phyloP scores from a whole-genome alignment of 1,140 invertebrate genomes.

The Daktulosphaira vitifoliae region DNA sequence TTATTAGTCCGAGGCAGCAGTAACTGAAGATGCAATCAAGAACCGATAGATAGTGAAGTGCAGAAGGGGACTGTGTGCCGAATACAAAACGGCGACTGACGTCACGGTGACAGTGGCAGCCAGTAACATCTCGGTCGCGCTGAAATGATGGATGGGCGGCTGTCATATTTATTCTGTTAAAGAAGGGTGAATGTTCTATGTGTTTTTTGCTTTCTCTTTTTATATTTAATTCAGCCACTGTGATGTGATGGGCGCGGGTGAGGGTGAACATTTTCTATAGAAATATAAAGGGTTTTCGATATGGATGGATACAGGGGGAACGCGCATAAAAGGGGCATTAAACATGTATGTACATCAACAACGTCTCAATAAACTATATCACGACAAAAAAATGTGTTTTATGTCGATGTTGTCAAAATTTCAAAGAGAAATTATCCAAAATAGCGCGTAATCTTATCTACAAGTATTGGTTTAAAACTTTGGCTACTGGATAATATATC shows the following conservation, averaged over 20 bases:
- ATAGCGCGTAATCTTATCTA: too few species aligned
- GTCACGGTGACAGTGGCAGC: conserved; percentile 11
- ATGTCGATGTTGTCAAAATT: too few species aligned
- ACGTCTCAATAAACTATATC: conserved; percentile 13
- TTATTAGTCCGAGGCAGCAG: not conserved
- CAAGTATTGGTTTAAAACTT: too few species aligned
- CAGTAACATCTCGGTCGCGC: conserved; percentile 26
- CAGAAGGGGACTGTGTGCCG: conserved; percentile 11
- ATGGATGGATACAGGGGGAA: not conserved
- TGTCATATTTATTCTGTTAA: conserved; percentile 29
- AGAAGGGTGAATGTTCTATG: conserved; percentile 9
- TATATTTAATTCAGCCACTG: conserved; percentile 31
- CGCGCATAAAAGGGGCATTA: conserved; percentile 4
- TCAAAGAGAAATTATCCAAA: too few species aligned
- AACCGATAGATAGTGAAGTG: not conserved
- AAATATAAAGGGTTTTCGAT: conserved; percentile 30
- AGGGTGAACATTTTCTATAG: not conserved
- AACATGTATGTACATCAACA: conserved; percentile 9
- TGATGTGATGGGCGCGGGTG: not conserved
- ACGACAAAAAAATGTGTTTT: too few species aligned
- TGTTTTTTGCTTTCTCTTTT: conserved; percentile 7
- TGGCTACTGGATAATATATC: too few species aligned
- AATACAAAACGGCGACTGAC: conserved; percentile 30
- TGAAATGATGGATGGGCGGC: conserved; percentile 31
- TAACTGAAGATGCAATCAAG: too few species aligned